Percentiles rank a stretch among this genome's conserved stretches.
phyloP scores from a whole-genome alignment of 2,797 vertebrate species.

The Hephaestus fuliginosus region DNA sequence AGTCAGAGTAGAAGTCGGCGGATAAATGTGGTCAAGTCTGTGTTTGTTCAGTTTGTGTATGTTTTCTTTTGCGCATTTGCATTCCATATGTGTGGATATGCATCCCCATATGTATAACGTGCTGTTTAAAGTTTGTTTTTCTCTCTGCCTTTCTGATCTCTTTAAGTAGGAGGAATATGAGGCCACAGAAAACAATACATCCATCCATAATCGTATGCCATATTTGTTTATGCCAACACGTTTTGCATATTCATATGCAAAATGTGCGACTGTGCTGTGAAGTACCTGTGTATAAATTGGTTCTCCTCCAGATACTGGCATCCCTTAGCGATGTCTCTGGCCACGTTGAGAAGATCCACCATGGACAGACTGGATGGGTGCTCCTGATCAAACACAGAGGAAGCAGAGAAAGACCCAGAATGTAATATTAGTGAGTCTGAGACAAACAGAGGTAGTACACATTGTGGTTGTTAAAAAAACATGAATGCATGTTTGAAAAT shows the following conservation, averaged over 20 bases:
- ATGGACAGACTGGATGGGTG: constrained; percentile 95
- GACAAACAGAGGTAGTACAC: background rate
- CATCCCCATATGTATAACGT: constrained; percentile 11
- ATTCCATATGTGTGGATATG: constrained; percentile 17
- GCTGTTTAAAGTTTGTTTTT: constrained; percentile 10
- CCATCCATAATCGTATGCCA: background rate
- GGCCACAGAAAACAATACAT: background rate
- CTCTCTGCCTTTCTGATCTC: constrained; percentile 17
- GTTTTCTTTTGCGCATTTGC: constrained; percentile 16
- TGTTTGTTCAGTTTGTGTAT: constrained; percentile 19
- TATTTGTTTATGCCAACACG: background rate
- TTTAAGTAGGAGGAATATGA: background rate
- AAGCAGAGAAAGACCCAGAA: constrained; percentile 20
- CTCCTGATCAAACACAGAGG: constrained; percentile 82
- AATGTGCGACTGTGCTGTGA: constrained; percentile 12
- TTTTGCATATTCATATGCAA: constrained; percentile 23
- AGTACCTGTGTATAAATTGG: constrained; percentile 98
- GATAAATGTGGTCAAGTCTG: constrained; percentile 35
- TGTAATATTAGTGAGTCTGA: background rate
- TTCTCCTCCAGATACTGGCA: constrained; percentile 99
- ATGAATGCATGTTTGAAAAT: background rate
- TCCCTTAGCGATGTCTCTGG: constrained; percentile 96
- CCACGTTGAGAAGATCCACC: constrained; percentile 96
- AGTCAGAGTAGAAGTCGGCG: constrained; percentile 33
- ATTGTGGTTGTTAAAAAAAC: background rate